phyloP scores from a whole-genome alignment of 2,888 invertebrate species.

The Cerceris rybyensis region DNA sequence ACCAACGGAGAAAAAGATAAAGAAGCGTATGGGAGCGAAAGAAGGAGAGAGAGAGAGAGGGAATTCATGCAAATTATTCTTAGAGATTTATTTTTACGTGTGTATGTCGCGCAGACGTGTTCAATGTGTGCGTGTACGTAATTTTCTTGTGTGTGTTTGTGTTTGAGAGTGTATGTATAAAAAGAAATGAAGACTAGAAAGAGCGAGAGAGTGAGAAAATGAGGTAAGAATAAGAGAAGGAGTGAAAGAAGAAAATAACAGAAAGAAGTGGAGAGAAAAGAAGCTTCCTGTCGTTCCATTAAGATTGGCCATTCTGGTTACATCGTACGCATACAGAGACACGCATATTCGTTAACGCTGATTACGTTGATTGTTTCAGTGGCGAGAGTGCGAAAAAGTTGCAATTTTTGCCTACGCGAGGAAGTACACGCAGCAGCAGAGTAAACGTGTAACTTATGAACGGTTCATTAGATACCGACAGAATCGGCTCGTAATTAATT shows the following conservation, averaged over 20 bases:
- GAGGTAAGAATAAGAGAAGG: conserved; percentile 2
- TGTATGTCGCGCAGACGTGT: conserved; percentile 62
- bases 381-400: conserved; percentile 17
- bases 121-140: conserved; percentile 42
- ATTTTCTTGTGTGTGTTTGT: conserved; percentile 24
- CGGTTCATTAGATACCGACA: conserved; percentile 13
- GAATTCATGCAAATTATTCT: conserved; percentile 62
- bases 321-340: conserved; percentile 28
- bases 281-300: conserved; percentile 48
- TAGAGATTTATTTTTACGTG: conserved; percentile 74
- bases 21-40: conserved; percentile 10
- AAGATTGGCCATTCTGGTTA: conserved; percentile 34
- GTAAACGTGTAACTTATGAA: conserved; percentile 12
- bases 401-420: conserved; percentile 23
- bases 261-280: conserved; percentile 10
- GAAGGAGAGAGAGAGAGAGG: conserved; percentile 20
- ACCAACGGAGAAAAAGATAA: conserved; percentile 5
- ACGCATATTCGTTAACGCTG: conserved; percentile 36
- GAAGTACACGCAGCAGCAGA: conserved; percentile 31
- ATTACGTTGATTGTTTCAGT: conserved; percentile 29
- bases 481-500: conserved; percentile 21
- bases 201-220: conserved; percentile 2
- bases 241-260: conserved; percentile 3
- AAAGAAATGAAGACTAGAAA: conserved; percentile 1
- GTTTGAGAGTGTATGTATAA: conserved; percentile 13